These are phyloP conservation scores for Trichoplax adhaerens DNA, from an alignment of 37 sponge, comb jelly and placozoan species.

Conservation along the genomic window DNA sequence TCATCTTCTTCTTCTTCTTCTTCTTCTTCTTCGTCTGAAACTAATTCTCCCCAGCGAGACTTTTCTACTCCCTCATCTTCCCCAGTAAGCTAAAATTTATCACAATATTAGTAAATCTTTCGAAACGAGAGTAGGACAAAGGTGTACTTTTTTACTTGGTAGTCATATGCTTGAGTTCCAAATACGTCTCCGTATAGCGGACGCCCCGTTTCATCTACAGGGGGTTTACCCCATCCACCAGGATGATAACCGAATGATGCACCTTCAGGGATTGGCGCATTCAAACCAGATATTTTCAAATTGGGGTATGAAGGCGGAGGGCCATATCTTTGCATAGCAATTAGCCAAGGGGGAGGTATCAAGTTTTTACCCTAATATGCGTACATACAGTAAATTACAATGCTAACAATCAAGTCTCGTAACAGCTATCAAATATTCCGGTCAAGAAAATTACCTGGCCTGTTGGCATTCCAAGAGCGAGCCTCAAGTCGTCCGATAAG, in stretches of 20 bases:
- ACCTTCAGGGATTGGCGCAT: constrained; percentile 92
- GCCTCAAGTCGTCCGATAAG: constrained; percentile 71
- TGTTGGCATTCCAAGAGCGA: constrained; percentile 85
- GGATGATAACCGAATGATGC: constrained; percentile 80
- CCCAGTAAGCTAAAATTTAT: constrained; percentile 6
- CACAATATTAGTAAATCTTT: background rate
- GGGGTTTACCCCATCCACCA: constrained; percentile 99
- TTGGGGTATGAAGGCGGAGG: constrained; percentile 98
- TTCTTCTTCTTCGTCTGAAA: constrained; percentile 66
- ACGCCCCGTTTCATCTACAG: constrained; percentile 88
- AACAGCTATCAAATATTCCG: background rate
- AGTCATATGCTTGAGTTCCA: constrained; percentile 49
- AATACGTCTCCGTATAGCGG: constrained; percentile 99
- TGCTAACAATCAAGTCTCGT: background rate
- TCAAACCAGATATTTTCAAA: constrained; percentile 80
- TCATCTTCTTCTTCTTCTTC: constrained; percentile 40
- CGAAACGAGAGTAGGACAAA: too few relatives aligned
- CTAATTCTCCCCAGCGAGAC: constrained; percentile 85
- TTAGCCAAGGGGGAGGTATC: constrained; percentile 96
- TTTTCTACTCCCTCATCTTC: constrained; percentile 49
- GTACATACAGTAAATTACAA: background rate
- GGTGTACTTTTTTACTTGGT: too few relatives aligned
- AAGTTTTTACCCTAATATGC: background rate
- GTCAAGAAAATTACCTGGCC: constrained; percentile 31
- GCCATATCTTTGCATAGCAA: constrained; percentile 98